Evolutionary conservation across 2,888 invertebrate genomes (phyloP), one percentile per base, ranked within the genome.

Genomic region (Labia minor): DNA sequence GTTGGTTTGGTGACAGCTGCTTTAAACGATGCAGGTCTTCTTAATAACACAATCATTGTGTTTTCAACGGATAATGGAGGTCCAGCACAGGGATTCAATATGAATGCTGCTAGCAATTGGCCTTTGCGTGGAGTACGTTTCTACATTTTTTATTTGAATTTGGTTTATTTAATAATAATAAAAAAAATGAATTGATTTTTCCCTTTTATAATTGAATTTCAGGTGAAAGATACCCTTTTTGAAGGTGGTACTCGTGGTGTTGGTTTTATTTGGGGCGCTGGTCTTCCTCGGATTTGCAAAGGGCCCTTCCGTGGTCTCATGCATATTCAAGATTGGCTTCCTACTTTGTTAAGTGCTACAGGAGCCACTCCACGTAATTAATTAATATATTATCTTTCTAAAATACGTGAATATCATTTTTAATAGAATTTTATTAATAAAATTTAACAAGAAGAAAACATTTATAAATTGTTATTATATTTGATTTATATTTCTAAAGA

Each of bases 11-110:
- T 97, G 19, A 85, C 94, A 0, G 77, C 83, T 19, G 85, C 89
- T 14, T 77, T 98, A 68, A 80, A 85, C 21, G 76, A 78, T 1
- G 81, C 79, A 37, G 83, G 83, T 0, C 84, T 95, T 80, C 80
- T 95, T 68, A 79, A 88, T 62, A 86, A 96, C 77, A 87, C 90
- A 0, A 83, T 98, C 3, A 84, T 98, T 10, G 78, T 95, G 18
- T 95, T 98, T 78, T 89, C 90, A 19, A 90, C 93, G 1, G 97
- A 96, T 77, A 96, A 96, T 75, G 94, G 95, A 0, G 92, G 92
- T 0, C 86, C 94, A 0, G 89, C 92, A 0, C 86, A 84, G n/a
- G 94, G 93, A 0, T 89, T 89, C 74, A 92, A 94, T 77, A 77
- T 83, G 1, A 95, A 95, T 77, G 88, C 89, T 70, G 92, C 90